Percentiles rank a stretch among this genome's conserved stretches.
Conservation (phyloP, 2,888 invertebrate genomes). For the Bedellia somnulentella region DNA sequence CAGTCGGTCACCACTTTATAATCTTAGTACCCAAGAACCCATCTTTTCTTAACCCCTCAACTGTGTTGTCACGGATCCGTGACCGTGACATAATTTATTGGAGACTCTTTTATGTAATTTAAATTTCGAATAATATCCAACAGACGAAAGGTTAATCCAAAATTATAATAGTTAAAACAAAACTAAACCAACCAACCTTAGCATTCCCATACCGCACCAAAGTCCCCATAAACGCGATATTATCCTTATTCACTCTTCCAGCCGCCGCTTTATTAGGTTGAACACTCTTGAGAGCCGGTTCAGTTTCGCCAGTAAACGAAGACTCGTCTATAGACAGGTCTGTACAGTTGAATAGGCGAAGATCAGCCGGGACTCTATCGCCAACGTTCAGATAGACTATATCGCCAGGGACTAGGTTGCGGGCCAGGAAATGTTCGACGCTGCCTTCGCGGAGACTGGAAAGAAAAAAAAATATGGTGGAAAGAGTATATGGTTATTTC, state of each 20-base stretch:
- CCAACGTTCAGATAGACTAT: conserved; percentile 91
- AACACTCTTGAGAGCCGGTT: conserved; percentile 81
- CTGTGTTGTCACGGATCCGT: too few relatives aligned
- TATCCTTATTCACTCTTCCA: conserved; percentile 72
- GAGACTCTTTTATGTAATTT: too few relatives aligned
- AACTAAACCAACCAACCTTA: too few relatives aligned
- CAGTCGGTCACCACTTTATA: too few relatives aligned
- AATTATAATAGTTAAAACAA: too few relatives aligned
- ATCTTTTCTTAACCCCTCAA: too few relatives aligned
- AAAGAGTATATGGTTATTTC: too few relatives aligned
- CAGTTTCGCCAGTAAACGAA: conserved; percentile 98
- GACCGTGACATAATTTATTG: too few relatives aligned
- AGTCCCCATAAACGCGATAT: conserved; percentile 98
- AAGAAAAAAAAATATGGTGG: conserved; percentile 14
- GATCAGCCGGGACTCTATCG: conserved; percentile 95
- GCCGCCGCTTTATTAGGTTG: conserved; percentile 66
- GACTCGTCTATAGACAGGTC: conserved; percentile 97
- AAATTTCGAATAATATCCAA: too few relatives aligned
- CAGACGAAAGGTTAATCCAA: too few relatives aligned
- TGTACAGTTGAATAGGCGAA: conserved; percentile 88
- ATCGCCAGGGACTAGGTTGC: conserved; percentile 97
- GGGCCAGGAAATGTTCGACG: conserved; percentile 86
- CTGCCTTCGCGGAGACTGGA: conserved; percentile 82
- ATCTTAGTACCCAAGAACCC: too few relatives aligned
- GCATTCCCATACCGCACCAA: conserved; percentile 94